Percentiles rank a stretch among this genome's conserved stretches.
Conservation (phyloP, 2,113 vertebrate species). For the Coturnix japonica region DNA sequence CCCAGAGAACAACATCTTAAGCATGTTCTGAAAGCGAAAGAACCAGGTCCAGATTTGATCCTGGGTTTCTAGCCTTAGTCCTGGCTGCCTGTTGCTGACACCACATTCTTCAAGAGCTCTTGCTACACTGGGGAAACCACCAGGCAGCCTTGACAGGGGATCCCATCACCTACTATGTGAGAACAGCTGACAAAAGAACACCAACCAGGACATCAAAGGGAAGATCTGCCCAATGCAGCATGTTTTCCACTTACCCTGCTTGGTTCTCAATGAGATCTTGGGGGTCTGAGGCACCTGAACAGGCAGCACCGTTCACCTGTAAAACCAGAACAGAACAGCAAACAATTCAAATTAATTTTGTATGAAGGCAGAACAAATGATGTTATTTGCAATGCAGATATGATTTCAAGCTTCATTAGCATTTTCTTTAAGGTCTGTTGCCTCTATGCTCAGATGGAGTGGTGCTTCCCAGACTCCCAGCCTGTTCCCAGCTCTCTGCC, state of each 20-base stretch:
- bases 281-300: not conserved
- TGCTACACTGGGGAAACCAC: not conserved
- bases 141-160: not conserved
- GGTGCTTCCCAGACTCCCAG: not conserved
- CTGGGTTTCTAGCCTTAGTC: fast-evolving
- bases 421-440: conserved; percentile 36
- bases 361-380: conserved; percentile 64
- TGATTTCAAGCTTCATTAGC: conserved; percentile 51
- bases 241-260: conserved; percentile 11
- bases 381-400: conserved; percentile 71
- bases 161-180: not conserved
- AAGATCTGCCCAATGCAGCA: not conserved
- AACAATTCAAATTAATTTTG: conserved; percentile 56
- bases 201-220: not conserved
- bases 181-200: not conserved
- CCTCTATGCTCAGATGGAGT: not conserved
- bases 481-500: not conserved
- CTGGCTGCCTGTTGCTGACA: not conserved
- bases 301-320: conserved; percentile 39
- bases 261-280: conserved; percentile 1
- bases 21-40: not conserved
- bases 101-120: not conserved
- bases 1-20: not conserved
- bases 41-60: not conserved
- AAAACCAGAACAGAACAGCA: conserved; percentile 61